These are phyloP conservation scores for Drosophila rellima DNA, from an alignment of 2,888 invertebrate species.

Conservation along the genomic window DNA sequence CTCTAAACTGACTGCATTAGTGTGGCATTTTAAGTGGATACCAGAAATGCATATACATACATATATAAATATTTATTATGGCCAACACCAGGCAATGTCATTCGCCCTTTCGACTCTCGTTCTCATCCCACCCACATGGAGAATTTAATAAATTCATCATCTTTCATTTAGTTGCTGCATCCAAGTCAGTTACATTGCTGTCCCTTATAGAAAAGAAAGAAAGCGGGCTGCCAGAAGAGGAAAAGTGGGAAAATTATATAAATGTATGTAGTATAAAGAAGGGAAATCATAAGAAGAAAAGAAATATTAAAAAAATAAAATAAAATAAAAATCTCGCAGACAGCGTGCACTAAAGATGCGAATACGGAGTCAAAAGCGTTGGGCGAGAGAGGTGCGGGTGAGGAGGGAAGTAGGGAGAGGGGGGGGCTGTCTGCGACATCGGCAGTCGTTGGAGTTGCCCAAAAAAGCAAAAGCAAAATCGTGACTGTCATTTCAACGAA, in stretches of 20 bases:
- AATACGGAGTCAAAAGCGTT: slow-evolving; percentile 21
- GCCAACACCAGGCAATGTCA: slow-evolving; percentile 2
- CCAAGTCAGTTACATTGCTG: slow-evolving; percentile 54
- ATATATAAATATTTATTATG: slow-evolving; percentile 39
- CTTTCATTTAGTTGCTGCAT: slow-evolving; percentile 73
- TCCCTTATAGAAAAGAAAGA: slow-evolving; percentile 9
- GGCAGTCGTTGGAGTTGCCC: slow-evolving; percentile 57
- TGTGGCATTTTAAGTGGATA: slow-evolving; percentile 23
- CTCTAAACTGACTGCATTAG: slow-evolving; percentile 25
- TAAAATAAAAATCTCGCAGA: slow-evolving; percentile 33
- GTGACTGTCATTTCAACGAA: slow-evolving; percentile 80
- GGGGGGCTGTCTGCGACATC: slow-evolving; percentile 43
- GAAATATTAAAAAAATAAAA: slow-evolving; percentile 7
- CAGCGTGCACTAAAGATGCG: slow-evolving; percentile 54
- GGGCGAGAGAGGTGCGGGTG: too few species aligned
- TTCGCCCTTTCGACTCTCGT: too few species aligned
- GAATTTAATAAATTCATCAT: slow-evolving; percentile 80
- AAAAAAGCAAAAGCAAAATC: slow-evolving; percentile 74
- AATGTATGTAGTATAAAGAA: slow-evolving; percentile 46
- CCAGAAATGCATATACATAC: slow-evolving; percentile 5
- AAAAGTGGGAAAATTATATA: slow-evolving; percentile 41
- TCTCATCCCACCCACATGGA: slow-evolving; percentile 31
- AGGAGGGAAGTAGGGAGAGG: background rate
- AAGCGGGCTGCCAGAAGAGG: background rate
- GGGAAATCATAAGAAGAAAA: slow-evolving; percentile 45